Evolutionary conservation across 2,797 vertebrate species (phyloP).

Genomic region (Centropyge bicolor): DNA sequence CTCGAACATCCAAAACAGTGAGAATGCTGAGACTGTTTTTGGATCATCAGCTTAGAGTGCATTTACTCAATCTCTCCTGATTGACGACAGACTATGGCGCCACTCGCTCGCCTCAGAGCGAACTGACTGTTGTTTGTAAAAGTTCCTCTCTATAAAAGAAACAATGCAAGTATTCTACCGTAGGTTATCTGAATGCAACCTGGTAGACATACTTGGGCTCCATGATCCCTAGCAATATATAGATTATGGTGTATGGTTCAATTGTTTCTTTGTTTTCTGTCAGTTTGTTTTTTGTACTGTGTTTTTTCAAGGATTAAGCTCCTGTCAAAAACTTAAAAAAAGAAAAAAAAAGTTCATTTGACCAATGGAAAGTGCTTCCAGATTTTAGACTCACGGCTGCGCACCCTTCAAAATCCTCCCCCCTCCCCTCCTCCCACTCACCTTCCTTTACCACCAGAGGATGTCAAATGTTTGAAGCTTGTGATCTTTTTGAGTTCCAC

Average conservation of each 20-base stretch:
- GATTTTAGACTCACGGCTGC: constrained; percentile 72
- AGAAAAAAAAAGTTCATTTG: constrained; percentile 60
- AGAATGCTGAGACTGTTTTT: constrained; percentile 69
- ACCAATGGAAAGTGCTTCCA: constrained; percentile 80
- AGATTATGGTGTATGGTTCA: constrained; percentile 78
- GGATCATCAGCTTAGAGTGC: constrained; percentile 73
- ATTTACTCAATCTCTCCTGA: constrained; percentile 76
- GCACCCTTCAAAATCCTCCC: constrained; percentile 3
- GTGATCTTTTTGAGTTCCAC: constrained; percentile 73
- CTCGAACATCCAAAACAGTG: constrained; percentile 59
- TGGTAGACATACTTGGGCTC: constrained; percentile 84
- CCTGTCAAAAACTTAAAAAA: constrained; percentile 47
- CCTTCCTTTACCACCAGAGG: constrained; percentile 56
- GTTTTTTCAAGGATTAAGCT: constrained; percentile 72
- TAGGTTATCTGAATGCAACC: constrained; percentile 84
- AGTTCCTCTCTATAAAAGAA: constrained; percentile 76
- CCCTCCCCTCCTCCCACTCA: neutral
- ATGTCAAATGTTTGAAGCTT: constrained; percentile 79
- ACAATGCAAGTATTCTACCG: constrained; percentile 80
- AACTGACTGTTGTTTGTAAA: constrained; percentile 81
- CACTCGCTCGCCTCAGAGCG: constrained; percentile 68
- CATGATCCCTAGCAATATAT: constrained; percentile 85
- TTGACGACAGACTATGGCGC: constrained; percentile 73
- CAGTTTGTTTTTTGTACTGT: constrained; percentile 81
- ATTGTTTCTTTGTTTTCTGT: constrained; percentile 78